Percentiles rank a stretch among this genome's conserved stretches.
Conservation (phyloP, 2,888 invertebrate species). For the Leucophenga montana region DNA sequence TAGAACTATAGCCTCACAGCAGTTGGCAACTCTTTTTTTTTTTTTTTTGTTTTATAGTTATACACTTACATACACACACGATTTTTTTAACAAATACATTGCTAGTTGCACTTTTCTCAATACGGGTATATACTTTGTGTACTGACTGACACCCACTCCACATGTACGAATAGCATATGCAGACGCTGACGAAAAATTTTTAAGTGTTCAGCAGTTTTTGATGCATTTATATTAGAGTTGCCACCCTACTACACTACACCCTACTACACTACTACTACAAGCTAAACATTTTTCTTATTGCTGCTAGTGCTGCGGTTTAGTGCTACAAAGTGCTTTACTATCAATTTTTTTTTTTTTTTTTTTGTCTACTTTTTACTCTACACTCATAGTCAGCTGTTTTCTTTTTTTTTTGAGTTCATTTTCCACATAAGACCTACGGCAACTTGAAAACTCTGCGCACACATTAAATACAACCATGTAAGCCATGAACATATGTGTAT, state of each 20-base stretch:
- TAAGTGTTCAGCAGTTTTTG: slow-evolving; percentile 25
- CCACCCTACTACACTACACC: no score
- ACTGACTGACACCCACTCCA: no score
- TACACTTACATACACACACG: no score
- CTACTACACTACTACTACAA: no score
- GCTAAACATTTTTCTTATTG: no score
- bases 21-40: slow-evolving; percentile 33
- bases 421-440: slow-evolving; percentile 17
- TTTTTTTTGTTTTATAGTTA: not conserved
- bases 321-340: slow-evolving; percentile 22
- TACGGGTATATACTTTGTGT: no score
- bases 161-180: slow-evolving; percentile 38
- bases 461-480: no score
- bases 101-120: no score
- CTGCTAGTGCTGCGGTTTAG: slow-evolving; percentile 10
- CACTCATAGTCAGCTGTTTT: no score
- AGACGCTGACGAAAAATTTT: not conserved
- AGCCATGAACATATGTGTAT: no score
- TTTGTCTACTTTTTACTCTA: no score
- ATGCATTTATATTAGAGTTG: slow-evolving; percentile 7
- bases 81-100: slow-evolving; percentile 3
- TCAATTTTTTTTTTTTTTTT: slow-evolving; percentile 9
- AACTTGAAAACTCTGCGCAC: slow-evolving; percentile 33
- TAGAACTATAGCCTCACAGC: not conserved
- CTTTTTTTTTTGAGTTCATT: slow-evolving; percentile 13